A percentile compares a stretch with the other conserved stretches of the same genome.
Evolutionary conservation across 2,113 vertebrate genomes (phyloP).

Genomic region (Nannobrachium achirus): DNA sequence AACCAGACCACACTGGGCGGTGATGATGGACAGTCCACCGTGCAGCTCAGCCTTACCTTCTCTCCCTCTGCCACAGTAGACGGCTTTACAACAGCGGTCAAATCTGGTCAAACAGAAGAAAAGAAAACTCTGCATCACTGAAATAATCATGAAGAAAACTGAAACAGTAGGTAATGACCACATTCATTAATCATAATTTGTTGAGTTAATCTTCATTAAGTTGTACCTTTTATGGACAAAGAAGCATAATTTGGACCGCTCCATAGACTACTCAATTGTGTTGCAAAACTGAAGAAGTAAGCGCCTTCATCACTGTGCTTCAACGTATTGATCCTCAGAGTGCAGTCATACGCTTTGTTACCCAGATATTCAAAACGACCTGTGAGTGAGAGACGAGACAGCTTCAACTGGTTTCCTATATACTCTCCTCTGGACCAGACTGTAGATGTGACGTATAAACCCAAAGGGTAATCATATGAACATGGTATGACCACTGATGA

Average conservation of each 20-base stretch:
- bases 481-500: conserved; percentile 48
- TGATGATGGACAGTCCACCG: neutral
- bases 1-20: conserved; percentile 34
- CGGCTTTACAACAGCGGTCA: conserved; percentile 19
- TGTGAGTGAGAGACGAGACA: neutral
- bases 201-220: too few species aligned
- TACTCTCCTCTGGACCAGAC: conserved; percentile 24
- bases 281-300: conserved; percentile 55
- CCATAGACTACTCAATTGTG: rapidly evolving
- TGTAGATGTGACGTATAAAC: neutral
- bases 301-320: conserved; percentile 32
- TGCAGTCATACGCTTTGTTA: conserved; percentile 33
- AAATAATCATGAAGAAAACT: neutral
- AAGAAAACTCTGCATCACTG: neutral
- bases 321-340: conserved; percentile 42
- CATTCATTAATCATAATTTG: too few species aligned
- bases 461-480: conserved; percentile 24
- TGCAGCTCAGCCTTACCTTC: conserved; percentile 32
- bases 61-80: conserved; percentile 32
- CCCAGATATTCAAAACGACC: conserved; percentile 39
- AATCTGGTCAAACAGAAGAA: conserved; percentile 21
- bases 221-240: conserved; percentile 52
- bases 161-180: neutral
- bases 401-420: neutral
- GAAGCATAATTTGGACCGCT: conserved; percentile 2